These are phyloP conservation scores for Gopherus flavomarginatus DNA, from an alignment of 2,113 vertebrate genomes.

Conservation along the genomic window DNA sequence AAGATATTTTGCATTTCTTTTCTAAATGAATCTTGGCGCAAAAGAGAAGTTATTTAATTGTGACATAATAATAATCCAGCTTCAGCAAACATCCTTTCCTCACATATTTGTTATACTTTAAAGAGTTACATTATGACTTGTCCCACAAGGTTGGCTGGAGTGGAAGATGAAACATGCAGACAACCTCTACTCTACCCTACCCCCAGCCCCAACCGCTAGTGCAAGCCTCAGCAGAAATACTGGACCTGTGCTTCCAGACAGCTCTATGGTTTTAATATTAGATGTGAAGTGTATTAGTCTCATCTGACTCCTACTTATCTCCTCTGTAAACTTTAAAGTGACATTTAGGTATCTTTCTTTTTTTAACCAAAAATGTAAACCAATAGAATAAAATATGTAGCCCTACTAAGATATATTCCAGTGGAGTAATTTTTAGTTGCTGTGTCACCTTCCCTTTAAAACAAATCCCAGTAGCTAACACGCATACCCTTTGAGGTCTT, in stretches of 20 bases:
- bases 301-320: constrained; percentile 14
- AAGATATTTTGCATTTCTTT: background rate
- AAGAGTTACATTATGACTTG: background rate
- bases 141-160: background rate
- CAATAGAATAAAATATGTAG: background rate
- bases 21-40: background rate
- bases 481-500: background rate
- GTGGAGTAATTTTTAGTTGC: background rate
- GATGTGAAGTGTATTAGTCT: constrained; percentile 1
- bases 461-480: background rate
- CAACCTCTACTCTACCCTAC: background rate
- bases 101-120: background rate
- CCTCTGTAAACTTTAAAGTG: constrained; percentile 14
- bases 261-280: constrained; percentile 13
- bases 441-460: background rate
- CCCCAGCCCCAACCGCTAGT: background rate
- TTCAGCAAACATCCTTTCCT: background rate
- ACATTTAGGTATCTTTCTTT: background rate
- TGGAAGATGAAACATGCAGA: background rate
- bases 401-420: background rate
- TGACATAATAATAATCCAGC: background rate
- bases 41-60: background rate
- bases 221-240: background rate
- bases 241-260: background rate
- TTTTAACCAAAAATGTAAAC: background rate